Conservation (phyloP, 2,797 vertebrate genomes). For the Eutrigla gurnardus region DNA sequence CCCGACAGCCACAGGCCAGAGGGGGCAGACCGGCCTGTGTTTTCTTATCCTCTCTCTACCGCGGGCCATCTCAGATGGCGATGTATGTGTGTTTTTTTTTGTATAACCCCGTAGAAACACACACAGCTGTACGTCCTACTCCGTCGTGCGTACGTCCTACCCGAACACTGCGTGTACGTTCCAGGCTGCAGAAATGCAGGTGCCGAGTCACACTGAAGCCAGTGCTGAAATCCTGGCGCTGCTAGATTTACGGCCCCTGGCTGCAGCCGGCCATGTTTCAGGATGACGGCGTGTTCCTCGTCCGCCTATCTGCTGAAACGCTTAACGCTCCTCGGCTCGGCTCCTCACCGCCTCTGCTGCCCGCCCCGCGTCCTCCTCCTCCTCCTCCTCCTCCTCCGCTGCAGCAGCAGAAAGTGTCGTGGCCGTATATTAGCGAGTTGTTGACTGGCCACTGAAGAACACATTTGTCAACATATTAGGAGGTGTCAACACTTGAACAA, state of each 20-base stretch:
- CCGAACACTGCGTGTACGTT: slow-evolving; percentile 11
- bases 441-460: slow-evolving; percentile 79
- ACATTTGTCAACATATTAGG: slow-evolving; percentile 85
- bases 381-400: neutral
- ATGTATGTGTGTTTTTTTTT: neutral
- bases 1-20: slow-evolving; percentile 65
- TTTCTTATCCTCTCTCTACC: slow-evolving; percentile 61
- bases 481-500: slow-evolving; percentile 81
- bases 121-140: neutral
- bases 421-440: slow-evolving; percentile 82
- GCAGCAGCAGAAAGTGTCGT: slow-evolving; percentile 52
- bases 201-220: slow-evolving; percentile 61
- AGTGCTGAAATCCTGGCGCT: slow-evolving; percentile 66
- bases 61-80: slow-evolving; percentile 22
- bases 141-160: slow-evolving; percentile 8
- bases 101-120: neutral
- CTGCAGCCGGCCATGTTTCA: slow-evolving; percentile 73
- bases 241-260: slow-evolving; percentile 77
- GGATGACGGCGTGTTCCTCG: slow-evolving; percentile 66
- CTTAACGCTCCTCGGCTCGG: slow-evolving; percentile 57
- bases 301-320: slow-evolving; percentile 80
- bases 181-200: slow-evolving; percentile 60
- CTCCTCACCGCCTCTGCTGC: slow-evolving; percentile 56
- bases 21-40: slow-evolving; percentile 61
- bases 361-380: slow-evolving; percentile 46